Base-by-base conservation (phyloP, 2,888 invertebrate genomes). In the Orchesella flavescens region DNA sequence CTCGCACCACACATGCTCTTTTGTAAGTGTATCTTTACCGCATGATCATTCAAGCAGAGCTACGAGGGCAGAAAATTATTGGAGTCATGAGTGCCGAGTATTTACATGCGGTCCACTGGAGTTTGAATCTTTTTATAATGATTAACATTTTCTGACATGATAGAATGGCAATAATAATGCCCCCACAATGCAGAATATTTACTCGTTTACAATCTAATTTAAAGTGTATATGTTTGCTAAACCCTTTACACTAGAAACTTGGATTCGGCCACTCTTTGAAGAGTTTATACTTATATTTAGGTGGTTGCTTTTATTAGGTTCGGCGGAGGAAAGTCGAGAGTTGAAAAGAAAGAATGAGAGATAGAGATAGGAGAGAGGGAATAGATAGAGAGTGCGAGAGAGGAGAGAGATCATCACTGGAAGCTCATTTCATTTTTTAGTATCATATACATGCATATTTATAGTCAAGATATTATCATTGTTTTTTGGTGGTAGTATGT, bases 401-500 rank as follows among this genome's bases (percentile, higher is more conserved):
- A 24, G 23, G 19, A 7, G 10, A 19, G 10, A 19, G 34, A 65
- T 65, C 59, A 59, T 59, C 21, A 17, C 4, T 17, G 19, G 12
- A 59, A 59, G 12, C 59, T 17, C 59, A 59, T 59, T 10, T 59
- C 12, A 59, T 59, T 21, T 59, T 59, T 59, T 59, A 59, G n/a
- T n/a, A 21, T 17, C 19, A 63, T 57, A 17, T 57, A 57, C 57
- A 19, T 57, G 57, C 65, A 65, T 65, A 65, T 17, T 43, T 43
- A 43, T 65, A 34, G 43, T 43, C 65, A 3, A 57, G 57, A 23
- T 63, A 63, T 34, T 34, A 63, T 34, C 24, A 21, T 71, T 34
- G 24, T 72, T 15, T 63, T 49, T 73, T 43, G 21, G 57, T 73
- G 15, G 57, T 63, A 13, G n/a, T 75, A 68, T 46, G 69, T 49